Conservation (phyloP, 1,140 invertebrate species). For the Papilio machaon region DNA sequence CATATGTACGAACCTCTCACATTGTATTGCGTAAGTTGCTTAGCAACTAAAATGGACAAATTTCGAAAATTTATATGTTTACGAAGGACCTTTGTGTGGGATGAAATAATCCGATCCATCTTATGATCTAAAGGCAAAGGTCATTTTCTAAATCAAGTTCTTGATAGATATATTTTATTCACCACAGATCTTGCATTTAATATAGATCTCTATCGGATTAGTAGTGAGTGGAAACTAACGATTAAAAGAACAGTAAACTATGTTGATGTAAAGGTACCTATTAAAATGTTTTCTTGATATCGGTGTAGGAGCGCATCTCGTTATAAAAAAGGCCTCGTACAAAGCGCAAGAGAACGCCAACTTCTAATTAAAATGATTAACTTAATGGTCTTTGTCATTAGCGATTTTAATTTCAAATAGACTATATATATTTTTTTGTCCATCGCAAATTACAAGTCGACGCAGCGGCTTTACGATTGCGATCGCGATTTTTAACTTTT, state of each 20-base stretch:
- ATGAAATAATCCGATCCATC: too few relatives aligned
- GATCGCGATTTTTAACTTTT: constrained; percentile 59
- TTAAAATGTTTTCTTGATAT: constrained; percentile 31
- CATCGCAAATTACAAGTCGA: constrained; percentile 64
- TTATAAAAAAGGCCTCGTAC: constrained; percentile 31
- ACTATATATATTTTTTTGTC: constrained; percentile 64
- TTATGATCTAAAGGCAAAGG: too few relatives aligned
- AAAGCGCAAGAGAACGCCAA: constrained; percentile 66
- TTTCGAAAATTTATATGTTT: too few relatives aligned
- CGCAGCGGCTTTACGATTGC: constrained; percentile 63
- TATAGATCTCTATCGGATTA: neutral
- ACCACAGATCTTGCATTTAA: too few relatives aligned
- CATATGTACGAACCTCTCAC: too few relatives aligned
- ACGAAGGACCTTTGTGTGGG: too few relatives aligned
- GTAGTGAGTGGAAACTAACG: neutral
- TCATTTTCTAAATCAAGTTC: too few relatives aligned
- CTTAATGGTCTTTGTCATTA: constrained; percentile 80
- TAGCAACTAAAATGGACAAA: too few relatives aligned
- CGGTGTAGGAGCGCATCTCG: neutral
- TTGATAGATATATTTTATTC: too few relatives aligned
- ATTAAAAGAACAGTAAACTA: neutral
- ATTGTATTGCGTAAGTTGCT: too few relatives aligned
- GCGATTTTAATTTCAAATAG: constrained; percentile 79
- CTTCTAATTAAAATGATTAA: constrained; percentile 81
- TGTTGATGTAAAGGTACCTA: neutral